A percentile compares a stretch with the other conserved stretches of the same genome.
Conservation (phyloP, 2,113 vertebrate species). For the Salminus brasiliensis region DNA sequence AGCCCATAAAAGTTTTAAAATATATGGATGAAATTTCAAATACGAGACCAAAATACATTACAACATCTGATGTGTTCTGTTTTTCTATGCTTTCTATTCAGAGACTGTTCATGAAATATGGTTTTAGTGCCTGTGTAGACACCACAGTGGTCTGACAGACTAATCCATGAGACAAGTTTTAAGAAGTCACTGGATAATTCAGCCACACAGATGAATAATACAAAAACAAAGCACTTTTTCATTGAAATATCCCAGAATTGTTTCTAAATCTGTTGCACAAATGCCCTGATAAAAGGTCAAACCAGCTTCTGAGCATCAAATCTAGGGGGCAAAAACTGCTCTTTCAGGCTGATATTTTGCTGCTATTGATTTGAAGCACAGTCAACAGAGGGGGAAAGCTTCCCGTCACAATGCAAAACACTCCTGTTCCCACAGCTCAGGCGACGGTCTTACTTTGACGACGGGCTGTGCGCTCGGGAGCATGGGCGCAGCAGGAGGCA, state of each 20-base stretch:
- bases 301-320: background rate
- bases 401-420: background rate
- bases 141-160: background rate
- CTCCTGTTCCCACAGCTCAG: background rate
- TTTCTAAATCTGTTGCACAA: background rate
- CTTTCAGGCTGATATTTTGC: too few relatives aligned
- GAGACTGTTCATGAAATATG: background rate
- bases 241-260: background rate
- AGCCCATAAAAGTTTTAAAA: background rate
- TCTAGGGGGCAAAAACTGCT: background rate
- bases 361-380: background rate
- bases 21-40: background rate
- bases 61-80: too few relatives aligned
- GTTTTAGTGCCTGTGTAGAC: background rate
- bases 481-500: conserved; percentile 69
- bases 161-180: background rate
- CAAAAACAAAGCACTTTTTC: background rate
- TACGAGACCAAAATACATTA: background rate
- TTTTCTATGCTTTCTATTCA: background rate
- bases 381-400: background rate
- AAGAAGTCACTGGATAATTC: background rate
- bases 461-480: conserved; percentile 91
- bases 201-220: background rate
- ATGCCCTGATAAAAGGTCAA: background rate
- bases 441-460: conserved; percentile 84